Conservation (phyloP, 2,888 invertebrate genomes). For the Celastrina argiolus region DNA sequence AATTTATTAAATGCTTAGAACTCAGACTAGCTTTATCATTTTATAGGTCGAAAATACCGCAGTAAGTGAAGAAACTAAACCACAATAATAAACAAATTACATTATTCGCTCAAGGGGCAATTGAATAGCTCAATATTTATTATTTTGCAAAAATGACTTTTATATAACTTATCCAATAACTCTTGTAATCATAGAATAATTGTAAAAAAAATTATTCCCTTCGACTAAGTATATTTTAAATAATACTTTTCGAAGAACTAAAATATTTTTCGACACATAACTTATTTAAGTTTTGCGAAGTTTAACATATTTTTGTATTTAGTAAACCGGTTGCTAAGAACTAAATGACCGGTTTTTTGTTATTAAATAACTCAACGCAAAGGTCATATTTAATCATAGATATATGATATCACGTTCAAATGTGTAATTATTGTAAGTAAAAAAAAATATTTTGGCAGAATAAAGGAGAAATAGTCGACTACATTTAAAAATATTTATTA, state of each 20-base stretch:
- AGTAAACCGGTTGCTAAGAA: background rate
- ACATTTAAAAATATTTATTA: too few relatives aligned
- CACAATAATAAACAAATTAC: too few relatives aligned
- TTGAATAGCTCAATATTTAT: background rate
- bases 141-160: background rate
- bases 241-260: background rate
- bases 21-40: background rate
- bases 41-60: background rate
- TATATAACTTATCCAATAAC: background rate
- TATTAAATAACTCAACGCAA: background rate
- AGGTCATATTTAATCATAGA: background rate
- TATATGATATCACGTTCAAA: background rate
- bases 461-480: background rate
- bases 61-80: background rate
- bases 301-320: background rate
- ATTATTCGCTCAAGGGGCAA: too few relatives aligned
- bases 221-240: too few relatives aligned
- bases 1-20: too few relatives aligned
- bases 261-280: background rate
- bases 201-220: background rate
- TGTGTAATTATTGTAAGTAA: background rate
- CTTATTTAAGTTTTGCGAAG: background rate
- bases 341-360: background rate
- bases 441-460: background rate
- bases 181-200: background rate